Evolutionary conservation across 2,113 vertebrate species (phyloP).

Genomic region (Psephotus haematonotus): DNA sequence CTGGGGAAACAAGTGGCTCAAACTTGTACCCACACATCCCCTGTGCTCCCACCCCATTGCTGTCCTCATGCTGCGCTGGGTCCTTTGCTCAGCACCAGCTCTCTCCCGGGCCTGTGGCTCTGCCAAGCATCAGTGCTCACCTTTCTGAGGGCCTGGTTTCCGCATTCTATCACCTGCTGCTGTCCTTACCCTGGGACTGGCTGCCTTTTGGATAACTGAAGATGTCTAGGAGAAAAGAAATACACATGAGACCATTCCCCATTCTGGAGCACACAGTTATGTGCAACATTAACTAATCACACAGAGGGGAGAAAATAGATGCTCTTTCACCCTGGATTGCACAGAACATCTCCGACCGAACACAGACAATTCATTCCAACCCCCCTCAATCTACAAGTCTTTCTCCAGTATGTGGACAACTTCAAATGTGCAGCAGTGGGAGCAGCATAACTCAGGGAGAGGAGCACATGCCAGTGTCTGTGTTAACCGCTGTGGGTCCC

Average conservation of each 20-base stretch:
- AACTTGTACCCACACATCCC: rapidly evolving
- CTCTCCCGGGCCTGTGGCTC: not conserved
- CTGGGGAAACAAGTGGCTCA: rapidly evolving
- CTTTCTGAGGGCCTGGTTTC: slow-evolving; percentile 90
- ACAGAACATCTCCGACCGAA: not conserved
- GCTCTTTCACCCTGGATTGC: not conserved
- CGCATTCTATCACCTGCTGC: slow-evolving; percentile 83
- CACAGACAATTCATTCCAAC: not conserved
- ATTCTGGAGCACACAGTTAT: not conserved
- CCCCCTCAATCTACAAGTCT: not conserved
- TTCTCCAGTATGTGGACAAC: not conserved
- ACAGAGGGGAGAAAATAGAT: not conserved
- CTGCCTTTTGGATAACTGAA: slow-evolving; percentile 41
- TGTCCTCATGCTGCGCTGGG: rapidly evolving
- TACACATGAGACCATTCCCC: not conserved
- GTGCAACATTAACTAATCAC: not conserved
- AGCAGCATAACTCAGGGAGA: not conserved
- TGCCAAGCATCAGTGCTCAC: slow-evolving; percentile 66
- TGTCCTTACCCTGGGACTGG: slow-evolving; percentile 36
- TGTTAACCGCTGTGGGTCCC: not conserved
- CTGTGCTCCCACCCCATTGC: rapidly evolving
- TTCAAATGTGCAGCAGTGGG: not conserved
- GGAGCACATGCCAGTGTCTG: not conserved
- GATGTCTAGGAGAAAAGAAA: slow-evolving; percentile 68
- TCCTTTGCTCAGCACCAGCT: not conserved